A percentile compares a stretch with the other conserved stretches of the same genome.
phyloP scores from a whole-genome alignment of 1,140 invertebrate species.

The Drosophila ficusphila region DNA sequence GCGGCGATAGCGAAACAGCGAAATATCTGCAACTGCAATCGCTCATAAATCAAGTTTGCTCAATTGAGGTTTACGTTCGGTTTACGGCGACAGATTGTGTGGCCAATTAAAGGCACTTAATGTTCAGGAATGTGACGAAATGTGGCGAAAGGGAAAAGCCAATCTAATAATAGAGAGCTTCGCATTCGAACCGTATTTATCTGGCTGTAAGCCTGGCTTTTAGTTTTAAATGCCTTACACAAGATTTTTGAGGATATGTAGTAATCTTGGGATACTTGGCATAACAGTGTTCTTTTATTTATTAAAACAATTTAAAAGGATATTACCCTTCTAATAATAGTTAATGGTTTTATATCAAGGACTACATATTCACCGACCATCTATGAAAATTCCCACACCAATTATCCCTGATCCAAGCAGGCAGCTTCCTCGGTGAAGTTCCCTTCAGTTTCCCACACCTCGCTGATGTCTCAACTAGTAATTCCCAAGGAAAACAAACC shows the following conservation, averaged over 20 bases:
- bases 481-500: constrained; percentile 25
- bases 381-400: constrained; percentile 10
- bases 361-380: too few species aligned
- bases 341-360: too few species aligned
- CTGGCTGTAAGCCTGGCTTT: constrained; percentile 3
- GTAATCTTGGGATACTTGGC: too few species aligned
- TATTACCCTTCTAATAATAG: background rate
- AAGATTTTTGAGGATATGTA: too few species aligned
- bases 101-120: constrained; percentile 31
- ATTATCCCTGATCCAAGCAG: constrained; percentile 9
- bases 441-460: constrained; percentile 16
- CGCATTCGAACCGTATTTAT: constrained; percentile 10
- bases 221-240: too few species aligned
- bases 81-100: constrained; percentile 45
- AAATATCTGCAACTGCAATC: constrained; percentile 12
- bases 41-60: constrained; percentile 66
- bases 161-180: constrained; percentile 24
- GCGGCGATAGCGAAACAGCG: constrained; percentile 22
- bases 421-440: constrained; percentile 12
- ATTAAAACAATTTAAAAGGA: too few species aligned
- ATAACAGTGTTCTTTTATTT: too few species aligned
- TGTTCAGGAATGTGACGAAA: constrained; percentile 37
- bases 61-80: constrained; percentile 39
- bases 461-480: constrained; percentile 23
- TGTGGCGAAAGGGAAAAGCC: constrained; percentile 29